Evolutionary conservation across 1,140 invertebrate genomes (phyloP).

Genomic region (Ericerus pela): DNA sequence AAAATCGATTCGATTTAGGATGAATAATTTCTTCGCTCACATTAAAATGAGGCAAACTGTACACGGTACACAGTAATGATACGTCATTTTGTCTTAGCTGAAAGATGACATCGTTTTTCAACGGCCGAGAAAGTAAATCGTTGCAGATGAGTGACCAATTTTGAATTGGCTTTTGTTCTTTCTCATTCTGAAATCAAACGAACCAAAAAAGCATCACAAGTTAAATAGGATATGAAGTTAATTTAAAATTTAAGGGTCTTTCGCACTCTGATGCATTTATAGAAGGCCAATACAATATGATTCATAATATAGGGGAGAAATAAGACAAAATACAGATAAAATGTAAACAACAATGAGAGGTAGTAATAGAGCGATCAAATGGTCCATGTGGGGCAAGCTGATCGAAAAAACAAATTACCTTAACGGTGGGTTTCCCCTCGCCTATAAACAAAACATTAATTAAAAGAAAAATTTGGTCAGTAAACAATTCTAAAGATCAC

Average conservation of each 20-base stretch:
- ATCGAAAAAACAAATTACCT: slow-evolving; percentile 4
- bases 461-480: neutral
- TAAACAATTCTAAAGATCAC: neutral
- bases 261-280: no score
- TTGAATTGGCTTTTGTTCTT: slow-evolving; percentile 56
- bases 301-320: neutral
- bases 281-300: slow-evolving; percentile 8
- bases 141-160: slow-evolving; percentile 90
- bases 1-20: slow-evolving; percentile 89
- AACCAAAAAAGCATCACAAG: slow-evolving; percentile 20
- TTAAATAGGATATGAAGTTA: no score
- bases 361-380: no score
- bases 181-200: slow-evolving; percentile 53
- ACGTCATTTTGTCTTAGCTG: slow-evolving; percentile 87
- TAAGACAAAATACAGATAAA: neutral
- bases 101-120: slow-evolving; percentile 68
- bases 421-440: neutral
- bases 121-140: slow-evolving; percentile 65
- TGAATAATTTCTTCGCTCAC: slow-evolving; percentile 89
- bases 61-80: slow-evolving; percentile 71
- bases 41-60: slow-evolving; percentile 78
- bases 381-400: no score
- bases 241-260: no score
- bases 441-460: neutral
- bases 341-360: no score